These are phyloP conservation scores for Drosophila nigricruria DNA, from an alignment of 2,888 invertebrate genomes.

Conservation along the genomic window DNA sequence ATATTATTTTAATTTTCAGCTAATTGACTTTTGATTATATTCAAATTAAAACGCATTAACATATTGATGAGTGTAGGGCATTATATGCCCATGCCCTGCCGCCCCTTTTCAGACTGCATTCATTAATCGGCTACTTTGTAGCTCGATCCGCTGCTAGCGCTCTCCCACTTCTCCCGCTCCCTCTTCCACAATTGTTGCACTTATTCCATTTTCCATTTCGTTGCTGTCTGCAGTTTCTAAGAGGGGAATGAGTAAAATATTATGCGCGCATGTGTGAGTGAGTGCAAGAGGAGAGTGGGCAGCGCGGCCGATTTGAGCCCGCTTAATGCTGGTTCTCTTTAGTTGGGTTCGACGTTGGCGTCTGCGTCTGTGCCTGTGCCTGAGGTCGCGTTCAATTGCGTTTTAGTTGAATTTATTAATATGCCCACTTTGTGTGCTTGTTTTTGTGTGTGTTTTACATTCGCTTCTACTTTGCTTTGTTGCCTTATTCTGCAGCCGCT, in stretches of 20 bases:
- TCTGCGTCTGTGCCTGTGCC: conserved; percentile 24
- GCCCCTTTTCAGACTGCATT: conserved; percentile 24
- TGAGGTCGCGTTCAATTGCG: conserved; percentile 69
- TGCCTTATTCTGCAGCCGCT: conserved; percentile 53
- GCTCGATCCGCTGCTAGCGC: conserved; percentile 30
- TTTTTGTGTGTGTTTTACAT: conserved; percentile 37
- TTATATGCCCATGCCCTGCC: conserved; percentile 19
- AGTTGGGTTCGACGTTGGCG: conserved; percentile 44
- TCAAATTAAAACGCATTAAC: background rate
- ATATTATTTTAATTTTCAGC: background rate
- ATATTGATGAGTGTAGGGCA: conserved; percentile 20
- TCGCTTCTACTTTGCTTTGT: conserved; percentile 42
- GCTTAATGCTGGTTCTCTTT: conserved; percentile 65
- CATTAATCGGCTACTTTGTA: conserved; percentile 53
- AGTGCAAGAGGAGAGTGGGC: conserved; percentile 32
- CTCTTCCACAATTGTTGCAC: conserved; percentile 59
- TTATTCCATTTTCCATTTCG: conserved; percentile 70
- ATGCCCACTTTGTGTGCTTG: conserved; percentile 55
- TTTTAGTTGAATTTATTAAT: conserved; percentile 73
- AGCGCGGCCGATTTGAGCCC: conserved; percentile 67
- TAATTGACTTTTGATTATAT: background rate
- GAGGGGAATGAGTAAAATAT: conserved; percentile 43
- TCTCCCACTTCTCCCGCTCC: conserved; percentile 33
- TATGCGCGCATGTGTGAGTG: conserved; percentile 6
- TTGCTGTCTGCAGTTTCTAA: conserved; percentile 41